Base-by-base conservation (phyloP, 2,888 invertebrate genomes). In the Scrobipalpa atriplicella region DNA sequence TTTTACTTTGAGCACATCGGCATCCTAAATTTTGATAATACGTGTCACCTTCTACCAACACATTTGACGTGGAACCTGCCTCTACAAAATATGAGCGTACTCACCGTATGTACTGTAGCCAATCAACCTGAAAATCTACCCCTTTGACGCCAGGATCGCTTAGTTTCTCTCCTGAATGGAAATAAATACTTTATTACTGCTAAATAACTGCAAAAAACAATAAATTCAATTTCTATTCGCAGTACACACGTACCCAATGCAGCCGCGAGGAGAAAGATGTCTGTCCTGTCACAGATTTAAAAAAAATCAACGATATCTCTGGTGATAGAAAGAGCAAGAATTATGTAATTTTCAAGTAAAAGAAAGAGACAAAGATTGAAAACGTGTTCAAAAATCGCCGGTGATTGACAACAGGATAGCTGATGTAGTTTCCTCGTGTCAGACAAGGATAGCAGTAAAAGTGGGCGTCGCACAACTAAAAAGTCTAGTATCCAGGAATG, bases 1-100 rank as follows among this genome's bases (percentile, higher is more conserved):
- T 72, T 71, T 78, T 74, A 47, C 9, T 66, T 38, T 13, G 47
- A 65, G 64, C 47, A 64, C 67, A 81, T 81, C 82, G 79, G 81
- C 80, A 84, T 83, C 78, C 80, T 78, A 77, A 81, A 84, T 85
- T 85, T 82, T 85, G 87, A 85, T 91, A 90, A 90, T 92, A 92
- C 92, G 92, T 92, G 92, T 92, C 92, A 92, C 91, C 90, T 91
- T 81, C 76, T 78, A 87, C 87, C 86, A 90, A 87, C 90, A 88
- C 89, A 89, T 91, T 92, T 92, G 92, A 92, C 92, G 92, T 92
- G 92, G 92, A 91, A 91, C 87, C 82, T 78, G 85, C 84, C 80
- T 77, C 75, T 74, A 78, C 75, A 83, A 81, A 85, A 84, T 85
- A 78, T 77, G 81, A 75, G 75, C 80, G 80, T 76, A 87, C 89